phyloP scores from a whole-genome alignment of 2,113 vertebrate genomes.

The Conger conger region DNA sequence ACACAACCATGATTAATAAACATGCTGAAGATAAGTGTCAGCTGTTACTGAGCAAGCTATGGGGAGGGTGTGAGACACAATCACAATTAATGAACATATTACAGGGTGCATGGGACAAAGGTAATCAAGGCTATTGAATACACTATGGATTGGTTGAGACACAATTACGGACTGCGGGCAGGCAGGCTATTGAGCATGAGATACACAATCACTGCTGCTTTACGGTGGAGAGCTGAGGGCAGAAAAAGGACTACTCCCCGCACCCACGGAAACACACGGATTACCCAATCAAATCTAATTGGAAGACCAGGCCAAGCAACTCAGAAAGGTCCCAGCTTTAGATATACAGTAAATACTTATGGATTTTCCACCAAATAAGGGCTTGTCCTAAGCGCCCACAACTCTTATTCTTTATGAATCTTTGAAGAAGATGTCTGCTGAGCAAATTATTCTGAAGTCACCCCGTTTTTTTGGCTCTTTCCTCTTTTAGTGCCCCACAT shows the following conservation, averaged over 20 bases:
- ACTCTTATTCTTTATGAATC: slow-evolving; percentile 33
- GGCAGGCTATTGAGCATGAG: not conserved
- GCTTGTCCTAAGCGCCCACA: slow-evolving; percentile 55
- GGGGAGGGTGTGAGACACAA: not conserved
- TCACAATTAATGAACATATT: not conserved
- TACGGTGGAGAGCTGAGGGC: slow-evolving; percentile 11
- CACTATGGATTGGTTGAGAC: not conserved
- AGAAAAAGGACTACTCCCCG: slow-evolving; percentile 62
- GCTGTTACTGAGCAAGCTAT: too few relatives aligned
- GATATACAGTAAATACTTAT: slow-evolving; percentile 56
- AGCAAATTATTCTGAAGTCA: not conserved
- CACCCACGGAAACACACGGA: slow-evolving; percentile 65
- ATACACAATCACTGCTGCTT: not conserved
- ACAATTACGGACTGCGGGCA: not conserved
- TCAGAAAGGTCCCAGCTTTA: slow-evolving; percentile 33
- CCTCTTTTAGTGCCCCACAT: too few relatives aligned
- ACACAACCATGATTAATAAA: too few relatives aligned
- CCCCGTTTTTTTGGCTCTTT: too few relatives aligned
- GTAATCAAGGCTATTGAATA: not conserved
- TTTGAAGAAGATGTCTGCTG: not conserved
- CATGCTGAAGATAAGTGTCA: not conserved
- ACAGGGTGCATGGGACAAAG: too few relatives aligned
- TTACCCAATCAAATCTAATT: slow-evolving; percentile 67
- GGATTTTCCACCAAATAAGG: slow-evolving; percentile 53
- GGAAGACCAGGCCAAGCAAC: slow-evolving; percentile 20